Evolutionary conservation across 2,797 vertebrate species (phyloP).

Genomic region (Lindbergichthys nudifrons): DNA sequence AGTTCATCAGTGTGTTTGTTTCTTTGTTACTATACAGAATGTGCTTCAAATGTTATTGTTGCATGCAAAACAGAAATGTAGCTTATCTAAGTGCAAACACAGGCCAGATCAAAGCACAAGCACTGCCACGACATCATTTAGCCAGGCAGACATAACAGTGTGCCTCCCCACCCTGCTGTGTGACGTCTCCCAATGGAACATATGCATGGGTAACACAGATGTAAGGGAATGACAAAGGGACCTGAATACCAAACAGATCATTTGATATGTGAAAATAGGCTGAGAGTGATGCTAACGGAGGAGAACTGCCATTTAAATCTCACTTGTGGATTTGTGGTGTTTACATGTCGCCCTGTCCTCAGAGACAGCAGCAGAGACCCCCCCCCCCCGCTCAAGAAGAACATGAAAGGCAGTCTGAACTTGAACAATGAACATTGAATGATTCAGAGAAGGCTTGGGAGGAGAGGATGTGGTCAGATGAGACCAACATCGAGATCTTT

Average conservation of each 20-base stretch:
- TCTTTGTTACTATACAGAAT: constrained; percentile 48
- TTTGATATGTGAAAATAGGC: constrained; percentile 43
- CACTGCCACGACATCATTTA: constrained; percentile 51
- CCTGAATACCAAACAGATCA: constrained; percentile 30
- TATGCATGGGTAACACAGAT: constrained; percentile 28
- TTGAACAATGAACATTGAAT: no score
- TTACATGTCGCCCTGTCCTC: constrained; percentile 46
- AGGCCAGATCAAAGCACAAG: constrained; percentile 66
- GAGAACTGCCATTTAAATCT: constrained; percentile 29
- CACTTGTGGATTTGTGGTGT: constrained; percentile 42
- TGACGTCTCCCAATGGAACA: constrained; percentile 18
- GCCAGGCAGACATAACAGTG: constrained; percentile 74
- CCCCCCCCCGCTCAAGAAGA: no score
- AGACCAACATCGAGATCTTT: no score
- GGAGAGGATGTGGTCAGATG: no score
- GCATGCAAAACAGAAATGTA: constrained; percentile 66
- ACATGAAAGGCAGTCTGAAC: no score
- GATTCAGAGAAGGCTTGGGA: no score
- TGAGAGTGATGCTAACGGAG: constrained; percentile 6
- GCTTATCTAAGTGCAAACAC: constrained; percentile 71
- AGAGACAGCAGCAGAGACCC: constrained; percentile 45
- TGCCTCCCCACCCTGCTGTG: constrained; percentile 69
- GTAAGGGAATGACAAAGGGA: constrained; percentile 11
- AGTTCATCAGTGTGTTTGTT: constrained; percentile 43
- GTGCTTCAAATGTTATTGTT: constrained; percentile 61